These are phyloP conservation scores for Drosophila ohnishii DNA, from an alignment of 1,140 invertebrate species.

Conservation along the genomic window DNA sequence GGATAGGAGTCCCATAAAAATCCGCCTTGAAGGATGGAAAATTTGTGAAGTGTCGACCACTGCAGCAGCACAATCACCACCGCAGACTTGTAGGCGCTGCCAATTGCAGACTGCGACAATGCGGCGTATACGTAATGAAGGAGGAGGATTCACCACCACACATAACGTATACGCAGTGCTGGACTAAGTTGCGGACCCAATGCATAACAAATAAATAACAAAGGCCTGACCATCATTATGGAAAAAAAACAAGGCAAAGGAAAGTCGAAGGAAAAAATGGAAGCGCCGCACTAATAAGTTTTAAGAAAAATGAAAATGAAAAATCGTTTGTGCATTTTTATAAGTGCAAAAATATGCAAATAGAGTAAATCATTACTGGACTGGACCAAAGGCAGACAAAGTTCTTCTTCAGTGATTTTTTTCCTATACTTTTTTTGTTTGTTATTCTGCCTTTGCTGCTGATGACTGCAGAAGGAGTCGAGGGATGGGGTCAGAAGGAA, in stretches of 20 bases:
- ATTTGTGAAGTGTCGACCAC: constrained; percentile 37
- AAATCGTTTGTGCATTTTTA: constrained; percentile 82
- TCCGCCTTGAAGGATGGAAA: constrained; percentile 40
- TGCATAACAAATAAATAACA: constrained; percentile 79
- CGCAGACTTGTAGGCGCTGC: constrained; percentile 78
- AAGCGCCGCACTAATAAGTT: constrained; percentile 73
- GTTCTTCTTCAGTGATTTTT: constrained; percentile 50
- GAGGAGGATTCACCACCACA: constrained; percentile 12
- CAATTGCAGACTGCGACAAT: constrained; percentile 72
- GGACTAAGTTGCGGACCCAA: constrained; percentile 42
- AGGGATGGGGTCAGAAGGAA: constrained; percentile 2
- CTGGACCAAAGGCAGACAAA: constrained; percentile 75
- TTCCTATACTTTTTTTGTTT: constrained; percentile 14
- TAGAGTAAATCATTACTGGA: constrained; percentile 76
- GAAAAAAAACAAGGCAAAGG: constrained; percentile 13
- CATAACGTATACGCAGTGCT: constrained; percentile 62
- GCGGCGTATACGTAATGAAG: constrained; percentile 64
- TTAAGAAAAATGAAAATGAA: constrained; percentile 78
- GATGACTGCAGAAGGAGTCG: constrained; percentile 20
- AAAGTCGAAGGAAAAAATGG: constrained; percentile 19
- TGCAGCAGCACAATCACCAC: constrained; percentile 46
- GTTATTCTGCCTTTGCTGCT: constrained; percentile 28
- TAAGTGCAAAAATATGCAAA: constrained; percentile 82
- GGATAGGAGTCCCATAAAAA: constrained; percentile 2
- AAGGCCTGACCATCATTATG: constrained; percentile 61